Evolutionary conservation across 2,113 vertebrate species (phyloP), one percentile per base, ranked within the genome.

Genomic region (Muntiacus reevesi): DNA sequence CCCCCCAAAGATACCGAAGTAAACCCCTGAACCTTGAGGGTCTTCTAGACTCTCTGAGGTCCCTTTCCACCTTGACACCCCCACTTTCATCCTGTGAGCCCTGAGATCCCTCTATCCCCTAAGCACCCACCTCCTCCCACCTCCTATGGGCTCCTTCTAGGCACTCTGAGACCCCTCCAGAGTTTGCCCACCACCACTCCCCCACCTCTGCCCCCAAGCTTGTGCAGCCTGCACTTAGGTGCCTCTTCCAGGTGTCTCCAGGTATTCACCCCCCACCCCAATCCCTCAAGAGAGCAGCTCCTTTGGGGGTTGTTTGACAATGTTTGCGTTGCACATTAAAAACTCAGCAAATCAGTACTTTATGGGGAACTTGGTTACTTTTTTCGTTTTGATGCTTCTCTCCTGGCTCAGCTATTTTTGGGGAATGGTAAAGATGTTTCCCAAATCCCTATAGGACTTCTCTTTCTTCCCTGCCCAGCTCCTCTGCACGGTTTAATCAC

Each of bases 301-400:
- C 89, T 97, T 7, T 81, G 89, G 62, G 95, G 85, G 27, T 17
- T 90, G 28, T 45, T 59, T 36, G 93, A 52, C 74, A 91, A 87
- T 94, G 96, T 95, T 88, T 92, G 97, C 91, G 60, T 92, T 74
- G 40, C 92, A 36, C 96, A 98, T 98, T 99, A 99, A 99, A 99
- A 94, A 0, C 93, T 91, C 98, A 98, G 98, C 96, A 91, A 92
- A 84, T 98, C 92, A 98, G 87, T 25, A 45, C 0, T 54, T 64
- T 89, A 52, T 19, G 33, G 17, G 40, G 81, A 52, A 87, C 59
- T 92, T 30, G 47, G 55, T 83, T 78, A 55, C n/a, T 67, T 36
- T 43, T 36, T 14, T 84, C 30, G 55, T 21, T 94, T 50, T 40
- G 64, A 85, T n/a, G 27, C 28, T 84, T 81, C 83, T 84, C 36